Base-by-base conservation (phyloP, 1,140 invertebrate genomes). In the Pissodes strobi region DNA sequence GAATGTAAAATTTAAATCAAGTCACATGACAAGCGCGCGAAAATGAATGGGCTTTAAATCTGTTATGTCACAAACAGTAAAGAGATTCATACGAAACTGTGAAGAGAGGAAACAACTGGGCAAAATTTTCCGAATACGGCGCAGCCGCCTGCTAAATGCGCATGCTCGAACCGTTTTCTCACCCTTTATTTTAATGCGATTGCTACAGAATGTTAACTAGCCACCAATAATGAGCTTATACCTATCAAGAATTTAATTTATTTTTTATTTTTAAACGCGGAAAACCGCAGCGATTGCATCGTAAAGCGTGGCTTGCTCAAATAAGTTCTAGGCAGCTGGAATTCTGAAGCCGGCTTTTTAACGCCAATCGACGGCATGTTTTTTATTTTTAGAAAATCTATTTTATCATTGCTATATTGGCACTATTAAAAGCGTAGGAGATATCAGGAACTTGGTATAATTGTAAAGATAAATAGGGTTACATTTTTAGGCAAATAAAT, bases 131-230 rank as follows among this genome's bases (percentile, higher is more conserved):
- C 37, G 37, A 62, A 70, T 55, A 66, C 34, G 34, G 69, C 69
- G 69, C 69, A 70, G 69, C 58, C 66, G 69, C 58, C 38, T 37
- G 17, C 12, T 1, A 6, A 58, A 55, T 37, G 59, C 69, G 69
- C 69, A 60, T 52, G 67, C 63, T 56, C 61, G 53, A 37, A 39
- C 63, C 58, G 46, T 58, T 69, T 69, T 68, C 69, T 68, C 67
- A 64, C 64, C 64, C 69, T 59, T 70, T 70, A 70, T 69, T 70
- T 68, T 70, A 70, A 71, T 71, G 60, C 64, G 67, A 71, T 71
- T 67, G 69, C 64, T 69, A 67, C 61, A 71, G 69, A 69, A 69
- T 71, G 67, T 66, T 71, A 71, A 71, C 67, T 67, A 66, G 57
- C 58, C 55, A 64, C 60, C 67, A 69, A 71, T 71, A 71, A 70